These are phyloP conservation scores for Menidia menidia DNA, from an alignment of 2,797 vertebrate genomes.

Conservation along the genomic window DNA sequence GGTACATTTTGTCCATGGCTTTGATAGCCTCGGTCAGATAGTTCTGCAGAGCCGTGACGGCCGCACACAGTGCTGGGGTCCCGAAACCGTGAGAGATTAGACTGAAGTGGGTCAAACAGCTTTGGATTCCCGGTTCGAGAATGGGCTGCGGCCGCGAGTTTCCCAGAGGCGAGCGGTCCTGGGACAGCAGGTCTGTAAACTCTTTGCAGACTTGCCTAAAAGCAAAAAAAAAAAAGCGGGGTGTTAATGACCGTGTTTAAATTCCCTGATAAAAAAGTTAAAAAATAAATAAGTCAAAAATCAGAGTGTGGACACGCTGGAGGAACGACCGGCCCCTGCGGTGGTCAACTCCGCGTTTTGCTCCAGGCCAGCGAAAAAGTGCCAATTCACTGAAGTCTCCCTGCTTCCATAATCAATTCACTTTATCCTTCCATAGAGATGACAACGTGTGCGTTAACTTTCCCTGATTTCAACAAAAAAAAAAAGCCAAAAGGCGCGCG, in stretches of 20 bases:
- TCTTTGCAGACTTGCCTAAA: slow-evolving; percentile 99
- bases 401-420: not conserved
- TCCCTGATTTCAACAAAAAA: slow-evolving; percentile 18
- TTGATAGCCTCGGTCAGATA: slow-evolving; percentile 99
- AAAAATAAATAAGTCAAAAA: slow-evolving; percentile 2
- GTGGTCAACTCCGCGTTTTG: not conserved
- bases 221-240: slow-evolving; percentile 58
- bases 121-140: slow-evolving; percentile 98
- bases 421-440: not conserved
- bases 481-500: slow-evolving; percentile 9
- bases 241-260: slow-evolving; percentile 33
- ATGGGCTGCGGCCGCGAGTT: slow-evolving; percentile 98
- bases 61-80: slow-evolving; percentile 96
- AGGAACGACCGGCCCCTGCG: slow-evolving; percentile 10
- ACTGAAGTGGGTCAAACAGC: slow-evolving; percentile 99
- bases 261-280: not conserved
- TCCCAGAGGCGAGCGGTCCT: slow-evolving; percentile 98
- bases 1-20: slow-evolving; percentile 99
- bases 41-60: slow-evolving; percentile 98
- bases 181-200: slow-evolving; percentile 99
- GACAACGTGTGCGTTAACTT: not conserved
- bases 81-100: slow-evolving; percentile 99
- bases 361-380: slow-evolving; percentile 7
- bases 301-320: not conserved
- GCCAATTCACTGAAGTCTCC: not conserved